Evolutionary conservation across 2,888 invertebrate species (phyloP), one percentile per base, ranked within the genome.

Genomic region (Eristalis intricaria): DNA sequence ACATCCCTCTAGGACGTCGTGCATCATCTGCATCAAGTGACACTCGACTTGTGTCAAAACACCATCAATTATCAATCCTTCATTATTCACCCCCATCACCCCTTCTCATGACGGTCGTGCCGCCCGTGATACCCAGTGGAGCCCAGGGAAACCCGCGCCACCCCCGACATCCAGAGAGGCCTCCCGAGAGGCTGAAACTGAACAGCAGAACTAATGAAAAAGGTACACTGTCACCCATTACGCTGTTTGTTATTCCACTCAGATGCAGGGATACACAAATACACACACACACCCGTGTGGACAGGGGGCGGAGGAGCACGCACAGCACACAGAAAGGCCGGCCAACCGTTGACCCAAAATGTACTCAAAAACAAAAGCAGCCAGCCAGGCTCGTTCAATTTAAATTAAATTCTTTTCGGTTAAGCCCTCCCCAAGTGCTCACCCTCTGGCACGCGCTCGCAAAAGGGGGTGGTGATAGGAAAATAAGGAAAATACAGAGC

Each of bases 331-430:
- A 19, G 50, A 8, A 32, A 32, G 50, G 50, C 50, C 50, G 50
- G 50, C 66, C 69, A 84, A 75, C 79, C 79, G 74, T 79, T 84
- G 79, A 84, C 84, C 84, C 74, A 79, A 84, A 82, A 83, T 56
- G 22, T 70, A 26, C 58, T 50, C n/a, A 43, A 40, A 77, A 58
- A 40, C 60, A 60, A 23, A 26, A 61, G 58, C 60, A 63, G n/a
- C n/a, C 60, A 77, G 61, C 68, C 35, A 61, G 50, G 68, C 40
- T 71, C 60, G 19, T 71, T 32, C 71, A 71, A 65, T 65, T 79
- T 79, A 71, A 65, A 65, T 79, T 71, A 40, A 71, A 58, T 65
- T 60, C 29, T 7, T 56, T 66, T 75, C 68, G 50, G 50, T 50
- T 50, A 8, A 8, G 50, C 50, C 50, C 50, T 8, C 38, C 13